Conservation (phyloP, 2,113 vertebrate genomes). For the Ceyx cyanopectus region DNA sequence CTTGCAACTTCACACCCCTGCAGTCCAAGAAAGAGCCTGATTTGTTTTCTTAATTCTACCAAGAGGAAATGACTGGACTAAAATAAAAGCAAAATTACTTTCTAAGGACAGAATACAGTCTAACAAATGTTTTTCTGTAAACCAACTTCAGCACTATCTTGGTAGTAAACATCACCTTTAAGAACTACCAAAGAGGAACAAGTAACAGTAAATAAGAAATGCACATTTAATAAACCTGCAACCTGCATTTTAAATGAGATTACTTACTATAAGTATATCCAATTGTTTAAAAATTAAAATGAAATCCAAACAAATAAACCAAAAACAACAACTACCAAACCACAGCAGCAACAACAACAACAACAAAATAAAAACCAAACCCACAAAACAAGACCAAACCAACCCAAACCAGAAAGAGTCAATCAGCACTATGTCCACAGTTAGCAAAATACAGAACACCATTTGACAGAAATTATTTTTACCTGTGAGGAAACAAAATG, state of each 20-base stretch:
- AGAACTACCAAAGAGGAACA: not conserved
- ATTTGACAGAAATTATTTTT: not conserved
- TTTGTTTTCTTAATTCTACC: not conserved
- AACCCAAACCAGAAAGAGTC: not conserved
- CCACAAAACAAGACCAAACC: not conserved
- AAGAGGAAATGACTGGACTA: not conserved
- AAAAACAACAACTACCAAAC: not conserved
- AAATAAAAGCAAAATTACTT: not conserved
- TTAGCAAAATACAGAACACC: not conserved
- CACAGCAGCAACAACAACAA: not conserved
- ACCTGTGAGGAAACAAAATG: slow-evolving; percentile 76
- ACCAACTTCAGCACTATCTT: not conserved
- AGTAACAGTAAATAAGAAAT: not conserved
- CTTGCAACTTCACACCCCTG: not conserved
- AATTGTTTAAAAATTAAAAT: not conserved
- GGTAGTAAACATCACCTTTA: not conserved
- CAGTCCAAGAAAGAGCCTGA: not conserved
- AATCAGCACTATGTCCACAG: not conserved
- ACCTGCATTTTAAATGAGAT: not conserved
- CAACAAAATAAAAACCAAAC: not conserved
- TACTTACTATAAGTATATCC: not conserved
- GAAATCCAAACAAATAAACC: not conserved
- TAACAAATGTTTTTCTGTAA: not conserved
- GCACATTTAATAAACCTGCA: not conserved
- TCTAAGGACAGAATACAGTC: not conserved